Percentiles rank a stretch among this genome's conserved stretches.
Conservation (phyloP, 2,888 invertebrate genomes). For the Cataglyphis rosenhaueri region DNA sequence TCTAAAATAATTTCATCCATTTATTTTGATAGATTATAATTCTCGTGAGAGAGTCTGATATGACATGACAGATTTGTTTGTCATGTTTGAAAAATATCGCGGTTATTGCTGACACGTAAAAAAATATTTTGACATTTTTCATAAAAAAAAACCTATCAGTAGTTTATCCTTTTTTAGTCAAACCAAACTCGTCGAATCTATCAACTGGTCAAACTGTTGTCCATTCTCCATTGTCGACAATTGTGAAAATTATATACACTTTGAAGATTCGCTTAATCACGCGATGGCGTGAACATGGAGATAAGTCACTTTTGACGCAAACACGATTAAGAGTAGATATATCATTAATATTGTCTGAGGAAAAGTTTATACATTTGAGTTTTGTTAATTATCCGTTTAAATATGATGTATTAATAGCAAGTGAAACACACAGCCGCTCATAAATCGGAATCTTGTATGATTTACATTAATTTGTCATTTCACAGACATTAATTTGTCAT, state of each 20-base stretch:
- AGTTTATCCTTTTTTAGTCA: neutral
- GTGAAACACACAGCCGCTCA: neutral
- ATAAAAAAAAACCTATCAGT: constrained; percentile 12
- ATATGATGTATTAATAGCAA: constrained; percentile 16
- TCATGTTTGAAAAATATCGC: constrained; percentile 34
- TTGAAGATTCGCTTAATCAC: constrained; percentile 41
- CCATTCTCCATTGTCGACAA: neutral
- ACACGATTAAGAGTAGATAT: constrained; percentile 26
- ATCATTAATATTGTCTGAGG: constrained; percentile 40
- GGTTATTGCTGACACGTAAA: constrained; percentile 25
- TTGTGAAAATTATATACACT: constrained; percentile 30
- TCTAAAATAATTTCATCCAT: constrained; percentile 29
- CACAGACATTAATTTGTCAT: neutral
- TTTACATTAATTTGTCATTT: constrained; percentile 22
- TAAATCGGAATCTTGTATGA: neutral
- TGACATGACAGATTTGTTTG: constrained; percentile 29
- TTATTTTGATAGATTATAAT: constrained; percentile 46
- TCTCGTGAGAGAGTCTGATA: neutral
- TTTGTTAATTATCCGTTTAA: constrained; percentile 25
- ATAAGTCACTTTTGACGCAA: constrained; percentile 32
- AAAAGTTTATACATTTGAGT: constrained; percentile 28
- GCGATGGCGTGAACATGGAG: constrained; percentile 24
- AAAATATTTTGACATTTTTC: constrained; percentile 37
- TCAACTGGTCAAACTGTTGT: constrained; percentile 23
- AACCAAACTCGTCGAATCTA: neutral